Base-by-base conservation (phyloP, 2,797 vertebrate genomes). In the Spea hammondii region DNA sequence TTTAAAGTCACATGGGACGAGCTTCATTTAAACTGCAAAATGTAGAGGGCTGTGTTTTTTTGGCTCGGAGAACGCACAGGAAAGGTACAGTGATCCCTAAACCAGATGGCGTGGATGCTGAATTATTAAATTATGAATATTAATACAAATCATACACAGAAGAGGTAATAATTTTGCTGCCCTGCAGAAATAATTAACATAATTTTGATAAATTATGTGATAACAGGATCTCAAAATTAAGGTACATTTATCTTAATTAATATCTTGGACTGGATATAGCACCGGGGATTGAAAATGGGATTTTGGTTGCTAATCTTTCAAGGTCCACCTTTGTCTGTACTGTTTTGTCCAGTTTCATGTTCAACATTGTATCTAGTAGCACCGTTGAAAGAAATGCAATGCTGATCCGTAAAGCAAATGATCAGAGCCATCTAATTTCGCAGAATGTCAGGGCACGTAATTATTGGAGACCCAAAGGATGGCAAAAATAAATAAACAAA, bases 201-300 rank as follows among this genome's bases (percentile, higher is more conserved):
- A 99, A 99, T 98, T 98, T 97, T 97, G 96, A 99, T 99, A 98
- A 99, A 99, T 99, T 97, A 96, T 93, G 92, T 93, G 96, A 98
- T 97, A 96, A 96, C 95, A 95, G 95, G 94, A 95, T 95, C 93
- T 95, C 92, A 95, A 95, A 98, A 97, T 97, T 94, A 96, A 96
- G 95, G 93, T 95, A 93, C 93, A 97, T 98, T 98, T 98, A 99
- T 99, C 98, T 99, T 99, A 99, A 99, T 99, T 98, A 99, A 99
- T 97, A 99, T 99, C 98, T 97, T 93, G 93, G 96, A 96, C 94
- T 89, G 90, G 92, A 93, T 97, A 93, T 85, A 91, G 94, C 94
- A 86, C 79, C 77, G 91, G 92, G 94, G 93, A 87, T 0, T 3
- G 79, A 74, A 60, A 86, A 80, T 88, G 88, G 85, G 64, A 17